phyloP scores from a whole-genome alignment of 2,113 vertebrate genomes.

The Chionis minor region DNA sequence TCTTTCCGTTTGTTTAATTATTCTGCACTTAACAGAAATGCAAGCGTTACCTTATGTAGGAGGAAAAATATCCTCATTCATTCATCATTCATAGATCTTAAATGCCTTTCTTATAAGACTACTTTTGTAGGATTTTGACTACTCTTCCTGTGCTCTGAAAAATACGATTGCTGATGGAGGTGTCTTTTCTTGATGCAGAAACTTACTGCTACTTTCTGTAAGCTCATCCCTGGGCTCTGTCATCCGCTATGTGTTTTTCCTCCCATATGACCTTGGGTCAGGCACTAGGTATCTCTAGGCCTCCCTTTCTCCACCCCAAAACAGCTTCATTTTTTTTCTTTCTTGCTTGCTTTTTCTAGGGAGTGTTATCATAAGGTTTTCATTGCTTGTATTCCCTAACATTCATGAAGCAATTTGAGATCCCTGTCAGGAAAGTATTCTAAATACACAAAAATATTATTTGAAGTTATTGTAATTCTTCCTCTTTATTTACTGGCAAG shows the following conservation, averaged over 20 bases:
- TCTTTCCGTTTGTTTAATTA: background rate
- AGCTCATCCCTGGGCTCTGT: background rate
- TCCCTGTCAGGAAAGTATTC: background rate
- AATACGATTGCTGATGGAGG: background rate
- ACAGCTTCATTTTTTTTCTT: background rate
- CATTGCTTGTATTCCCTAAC: background rate
- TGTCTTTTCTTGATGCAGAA: background rate
- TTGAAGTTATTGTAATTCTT: background rate
- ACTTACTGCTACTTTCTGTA: background rate
- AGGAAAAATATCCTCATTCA: background rate
- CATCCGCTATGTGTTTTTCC: background rate
- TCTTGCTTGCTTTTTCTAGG: background rate
- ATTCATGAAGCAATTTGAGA: background rate
- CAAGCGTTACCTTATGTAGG: background rate
- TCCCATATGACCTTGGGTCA: background rate
- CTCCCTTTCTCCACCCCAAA: background rate
- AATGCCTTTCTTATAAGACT: background rate
- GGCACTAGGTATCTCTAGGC: background rate
- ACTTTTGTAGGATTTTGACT: background rate
- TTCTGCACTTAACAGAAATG: background rate
- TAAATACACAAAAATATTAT: conserved; percentile 15
- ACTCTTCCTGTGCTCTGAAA: background rate
- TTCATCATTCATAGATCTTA: background rate
- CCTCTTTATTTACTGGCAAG: background rate
- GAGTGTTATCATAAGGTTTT: background rate